Conservation (phyloP, 2,888 invertebrate species). For the Hydriomena furcata region DNA sequence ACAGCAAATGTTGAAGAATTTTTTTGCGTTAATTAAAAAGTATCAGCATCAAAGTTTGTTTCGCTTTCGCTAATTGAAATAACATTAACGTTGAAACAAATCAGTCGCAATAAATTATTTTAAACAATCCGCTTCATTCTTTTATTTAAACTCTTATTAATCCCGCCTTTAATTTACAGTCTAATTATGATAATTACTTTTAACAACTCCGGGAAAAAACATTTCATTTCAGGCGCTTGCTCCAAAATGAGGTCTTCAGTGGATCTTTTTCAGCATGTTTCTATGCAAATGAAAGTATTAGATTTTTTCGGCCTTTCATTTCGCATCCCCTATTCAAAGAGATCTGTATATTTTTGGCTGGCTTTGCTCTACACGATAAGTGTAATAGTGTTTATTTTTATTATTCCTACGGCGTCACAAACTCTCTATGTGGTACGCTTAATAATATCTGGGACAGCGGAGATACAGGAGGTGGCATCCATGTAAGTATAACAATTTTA, state of each 20-base stretch:
- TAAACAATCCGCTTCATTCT: constrained; percentile 23
- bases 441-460: constrained; percentile 43
- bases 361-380: constrained; percentile 38
- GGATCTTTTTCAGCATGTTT: constrained; percentile 48
- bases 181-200: constrained; percentile 29
- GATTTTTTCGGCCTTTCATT: constrained; percentile 54
- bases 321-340: constrained; percentile 46
- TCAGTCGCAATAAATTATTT: constrained; percentile 14
- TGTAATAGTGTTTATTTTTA: constrained; percentile 41
- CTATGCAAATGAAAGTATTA: constrained; percentile 48
- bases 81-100: constrained; percentile 14
- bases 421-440: constrained; percentile 47
- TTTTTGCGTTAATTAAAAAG: not conserved
- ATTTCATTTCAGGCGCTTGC: constrained; percentile 24
- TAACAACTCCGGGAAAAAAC: constrained; percentile 16
- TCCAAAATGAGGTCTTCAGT: constrained; percentile 40
- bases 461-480: constrained; percentile 53
- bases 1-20: constrained; percentile 1
- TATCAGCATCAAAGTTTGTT: not conserved
- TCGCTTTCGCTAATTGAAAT: constrained; percentile 3
- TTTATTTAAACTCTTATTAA: constrained; percentile 27
- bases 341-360: constrained; percentile 47
- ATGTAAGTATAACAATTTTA: constrained; percentile 46
- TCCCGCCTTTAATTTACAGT: constrained; percentile 22
- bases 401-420: constrained; percentile 50